A percentile compares a stretch with the other conserved stretches of the same genome.
These are phyloP conservation scores for Sesamia nonagrioides DNA, from an alignment of 1,140 invertebrate genomes.

Conservation along the genomic window DNA sequence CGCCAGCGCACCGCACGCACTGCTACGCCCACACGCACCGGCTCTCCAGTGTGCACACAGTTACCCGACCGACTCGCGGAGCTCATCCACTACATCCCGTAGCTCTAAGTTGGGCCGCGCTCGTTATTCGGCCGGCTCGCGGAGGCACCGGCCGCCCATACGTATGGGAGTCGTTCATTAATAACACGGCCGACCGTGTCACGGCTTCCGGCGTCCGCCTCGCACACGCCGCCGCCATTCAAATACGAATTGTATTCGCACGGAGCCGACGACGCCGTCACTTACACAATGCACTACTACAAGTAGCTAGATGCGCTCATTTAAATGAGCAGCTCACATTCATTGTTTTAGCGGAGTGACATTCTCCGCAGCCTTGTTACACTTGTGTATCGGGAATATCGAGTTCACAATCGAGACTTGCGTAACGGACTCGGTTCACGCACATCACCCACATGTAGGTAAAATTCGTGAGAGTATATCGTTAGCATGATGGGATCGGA, in stretches of 20 bases:
- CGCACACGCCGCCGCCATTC: slow-evolving; percentile 65
- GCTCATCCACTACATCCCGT: slow-evolving; percentile 29
- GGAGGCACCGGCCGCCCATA: slow-evolving; percentile 61
- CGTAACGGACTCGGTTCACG: slow-evolving; percentile 51
- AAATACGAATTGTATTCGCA: slow-evolving; percentile 78
- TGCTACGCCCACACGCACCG: slow-evolving; percentile 76
- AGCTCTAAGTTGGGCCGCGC: not conserved
- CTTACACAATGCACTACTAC: slow-evolving; percentile 61
- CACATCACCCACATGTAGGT: slow-evolving; percentile 60
- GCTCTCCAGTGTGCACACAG: slow-evolving; percentile 57
- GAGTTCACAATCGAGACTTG: slow-evolving; percentile 38
- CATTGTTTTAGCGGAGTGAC: slow-evolving; percentile 48
- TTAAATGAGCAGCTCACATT: slow-evolving; percentile 51
- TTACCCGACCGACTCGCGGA: slow-evolving; percentile 60
- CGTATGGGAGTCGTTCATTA: slow-evolving; percentile 80
- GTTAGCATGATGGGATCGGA: slow-evolving; percentile 74
- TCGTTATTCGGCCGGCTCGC: slow-evolving; percentile 50
- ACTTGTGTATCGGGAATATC: slow-evolving; percentile 32
- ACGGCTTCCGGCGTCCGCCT: slow-evolving; percentile 79
- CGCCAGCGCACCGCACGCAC: slow-evolving; percentile 77
- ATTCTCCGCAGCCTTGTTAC: slow-evolving; percentile 30
- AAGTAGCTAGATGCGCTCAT: slow-evolving; percentile 46
- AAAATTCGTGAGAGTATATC: slow-evolving; percentile 63
- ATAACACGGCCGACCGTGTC: slow-evolving; percentile 78
- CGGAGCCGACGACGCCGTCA: slow-evolving; percentile 34